These are phyloP conservation scores for Lasioglossum calceatum DNA, from an alignment of 2,888 invertebrate genomes.

Conservation along the genomic window DNA sequence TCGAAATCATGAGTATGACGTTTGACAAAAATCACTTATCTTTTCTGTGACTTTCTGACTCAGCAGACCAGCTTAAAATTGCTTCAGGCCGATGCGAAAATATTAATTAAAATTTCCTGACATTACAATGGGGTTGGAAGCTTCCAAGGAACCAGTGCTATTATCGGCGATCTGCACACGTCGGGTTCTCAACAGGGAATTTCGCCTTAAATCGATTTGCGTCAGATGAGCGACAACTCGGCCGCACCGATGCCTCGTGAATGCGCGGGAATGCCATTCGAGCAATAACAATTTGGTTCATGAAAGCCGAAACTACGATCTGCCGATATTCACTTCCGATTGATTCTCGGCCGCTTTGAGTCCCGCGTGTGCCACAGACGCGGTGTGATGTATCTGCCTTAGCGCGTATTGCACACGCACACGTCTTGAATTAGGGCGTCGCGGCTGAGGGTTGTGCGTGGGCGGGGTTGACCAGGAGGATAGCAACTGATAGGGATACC, in stretches of 20 bases:
- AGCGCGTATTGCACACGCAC: conserved; percentile 18
- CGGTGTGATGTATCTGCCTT: background rate
- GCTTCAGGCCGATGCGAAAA: background rate
- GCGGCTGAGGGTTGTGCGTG: background rate
- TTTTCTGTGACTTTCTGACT: background rate
- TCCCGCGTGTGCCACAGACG: background rate
- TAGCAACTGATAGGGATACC: conserved; percentile 26
- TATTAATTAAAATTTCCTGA: background rate
- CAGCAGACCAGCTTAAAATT: background rate
- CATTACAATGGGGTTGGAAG: background rate
- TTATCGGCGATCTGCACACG: background rate
- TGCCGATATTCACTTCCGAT: conserved; percentile 40
- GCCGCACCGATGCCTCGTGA: conserved; percentile 6
- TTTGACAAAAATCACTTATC: background rate
- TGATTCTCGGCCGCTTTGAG: conserved; percentile 17
- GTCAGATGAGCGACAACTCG: conserved; percentile 5
- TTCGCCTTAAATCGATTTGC: conserved; percentile 20
- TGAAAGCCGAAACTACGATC: conserved; percentile 33
- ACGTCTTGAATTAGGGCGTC: background rate
- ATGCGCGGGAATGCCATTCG: conserved; percentile 24
- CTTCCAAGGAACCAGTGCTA: background rate
- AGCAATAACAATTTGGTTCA: conserved; percentile 53
- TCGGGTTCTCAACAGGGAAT: background rate
- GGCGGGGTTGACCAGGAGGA: background rate
- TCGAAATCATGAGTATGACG: no score